These are phyloP conservation scores for Chloroceryle aenea DNA, from an alignment of 2,113 vertebrate genomes.

Conservation along the genomic window DNA sequence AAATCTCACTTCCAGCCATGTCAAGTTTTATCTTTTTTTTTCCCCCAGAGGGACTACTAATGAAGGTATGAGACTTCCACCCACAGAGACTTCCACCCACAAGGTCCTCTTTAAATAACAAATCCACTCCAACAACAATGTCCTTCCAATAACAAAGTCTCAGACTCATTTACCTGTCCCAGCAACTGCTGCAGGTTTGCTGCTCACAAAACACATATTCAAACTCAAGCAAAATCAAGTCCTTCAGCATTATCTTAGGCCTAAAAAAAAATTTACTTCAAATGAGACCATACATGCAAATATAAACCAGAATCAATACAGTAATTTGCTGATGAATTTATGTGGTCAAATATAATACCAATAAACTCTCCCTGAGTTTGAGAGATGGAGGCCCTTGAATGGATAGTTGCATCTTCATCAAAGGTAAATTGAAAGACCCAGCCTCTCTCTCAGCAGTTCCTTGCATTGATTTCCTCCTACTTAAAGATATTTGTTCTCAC, in stretches of 20 bases:
- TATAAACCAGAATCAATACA: background rate
- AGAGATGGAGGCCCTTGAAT: background rate
- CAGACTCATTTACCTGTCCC: background rate
- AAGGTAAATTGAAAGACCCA: fast-evolving
- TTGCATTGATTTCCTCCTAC: background rate
- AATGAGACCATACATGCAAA: background rate
- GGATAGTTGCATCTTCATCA: background rate
- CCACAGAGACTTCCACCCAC: fast-evolving
- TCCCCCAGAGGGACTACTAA: too few species aligned
- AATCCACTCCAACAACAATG: background rate
- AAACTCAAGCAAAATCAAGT: background rate
- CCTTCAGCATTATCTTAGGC: background rate
- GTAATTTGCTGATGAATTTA: conserved; percentile 18
- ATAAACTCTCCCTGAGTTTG: background rate
- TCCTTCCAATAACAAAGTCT: background rate
- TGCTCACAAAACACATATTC: background rate
- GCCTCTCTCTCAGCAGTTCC: background rate
- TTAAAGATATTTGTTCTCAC: background rate
- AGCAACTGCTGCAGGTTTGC: background rate
- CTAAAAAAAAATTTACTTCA: background rate
- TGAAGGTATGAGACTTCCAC: background rate
- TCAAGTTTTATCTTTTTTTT: background rate
- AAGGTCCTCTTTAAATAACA: background rate
- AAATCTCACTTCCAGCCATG: background rate
- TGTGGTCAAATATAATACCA: background rate